Evolutionary conservation across 2,888 invertebrate species (phyloP), one percentile per base, ranked within the genome.

Genomic region (Caenorhabditis virilis): DNA sequence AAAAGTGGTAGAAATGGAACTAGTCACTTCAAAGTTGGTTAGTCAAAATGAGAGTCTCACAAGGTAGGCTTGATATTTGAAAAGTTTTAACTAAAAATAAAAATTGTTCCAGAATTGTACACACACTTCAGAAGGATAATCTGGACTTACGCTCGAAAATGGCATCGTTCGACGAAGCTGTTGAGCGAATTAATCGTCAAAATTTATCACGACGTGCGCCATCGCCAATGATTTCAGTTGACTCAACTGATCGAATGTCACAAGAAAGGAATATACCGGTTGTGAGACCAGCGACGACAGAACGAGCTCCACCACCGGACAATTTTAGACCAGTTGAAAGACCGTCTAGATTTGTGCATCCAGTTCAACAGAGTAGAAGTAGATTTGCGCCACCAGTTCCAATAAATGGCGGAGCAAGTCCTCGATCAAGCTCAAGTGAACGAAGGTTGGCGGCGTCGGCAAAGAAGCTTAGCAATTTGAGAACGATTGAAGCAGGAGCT

Each of bases 351-450:
- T n/a, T n/a, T n/a, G n/a, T n/a, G n/a, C n/a, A n/a, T n/a, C n/a
- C n/a, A n/a, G n/a, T n/a, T n/a, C n/a, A n/a, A n/a, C n/a, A n/a
- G n/a, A n/a, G n/a, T n/a, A n/a, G n/a, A n/a, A n/a, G n/a, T n/a
- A n/a, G 58, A 42, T 16, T 58, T 5, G 59, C 59, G 49, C 64
- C 64, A 3, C 59, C 64, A 13, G 30, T 6, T 30, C 13, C 30
- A 30, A 13, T 30, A 23, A 38, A 30, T n/a, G 63, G 58, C 5
- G 64, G 64, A 13, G 58, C 58, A 2, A 53, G 64, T 9, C 59
- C 58, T 58, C 35, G 64, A 39, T 64, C 64, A 2, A 59, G 51
- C 23, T 64, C 64, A 33, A 51, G 55, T 42, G 64, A 64, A 23
- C 54, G 64, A 13, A 22, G 64, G 5, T 64, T 57, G n/a, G 59